Base-by-base conservation (phyloP, 2,797 vertebrate species). In the Decapterus maruadsi region DNA sequence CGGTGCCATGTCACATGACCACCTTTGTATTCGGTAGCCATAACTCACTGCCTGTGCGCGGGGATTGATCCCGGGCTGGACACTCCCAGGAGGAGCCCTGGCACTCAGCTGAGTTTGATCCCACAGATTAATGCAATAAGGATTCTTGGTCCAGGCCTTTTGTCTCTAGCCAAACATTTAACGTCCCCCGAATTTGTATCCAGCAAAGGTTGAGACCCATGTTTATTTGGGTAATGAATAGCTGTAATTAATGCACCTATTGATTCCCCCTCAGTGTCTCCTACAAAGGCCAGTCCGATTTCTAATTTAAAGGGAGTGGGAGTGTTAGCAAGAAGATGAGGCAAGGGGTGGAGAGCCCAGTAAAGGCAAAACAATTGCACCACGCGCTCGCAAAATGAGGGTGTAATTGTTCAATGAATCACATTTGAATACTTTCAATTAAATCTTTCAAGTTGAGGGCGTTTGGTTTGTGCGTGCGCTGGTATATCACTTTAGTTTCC, bases 191-290 rank as follows among this genome's bases (percentile, higher is more conserved):
- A 96, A 96, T 96, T 95, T 96, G 95, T 96, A 96, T 94, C 96
- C 95, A 94, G 91, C 91, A 95, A 96, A 96, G 95, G 95, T 94
- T 95, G 95, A 96, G 93, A 94, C 94, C 94, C 94, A 92, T 96
- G 96, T 98, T 97, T 98, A 97, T 97, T 96, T 97, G 95, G 95
- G 94, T 98, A 99, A 99, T 97, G 96, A 98, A 98, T 96, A 96
- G 96, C 95, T 94, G 96, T 98, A 98, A 98, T 99, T 98, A 98
- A 99, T 97, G 96, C 94, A 95, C 87, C 92, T 94, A 97, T 98
- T 96, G 97, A 98, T 99, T 97, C 95, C 92, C 94, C 94, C 93
- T 95, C 94, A 93, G 94, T 94, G 91, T 96, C 95, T 96, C 92
- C 95, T 94, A 94, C 95, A 96, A 97, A 97, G 96, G 96, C 96